Evolutionary conservation across 2,888 invertebrate genomes (phyloP).

Genomic region (Amiota minor): DNA sequence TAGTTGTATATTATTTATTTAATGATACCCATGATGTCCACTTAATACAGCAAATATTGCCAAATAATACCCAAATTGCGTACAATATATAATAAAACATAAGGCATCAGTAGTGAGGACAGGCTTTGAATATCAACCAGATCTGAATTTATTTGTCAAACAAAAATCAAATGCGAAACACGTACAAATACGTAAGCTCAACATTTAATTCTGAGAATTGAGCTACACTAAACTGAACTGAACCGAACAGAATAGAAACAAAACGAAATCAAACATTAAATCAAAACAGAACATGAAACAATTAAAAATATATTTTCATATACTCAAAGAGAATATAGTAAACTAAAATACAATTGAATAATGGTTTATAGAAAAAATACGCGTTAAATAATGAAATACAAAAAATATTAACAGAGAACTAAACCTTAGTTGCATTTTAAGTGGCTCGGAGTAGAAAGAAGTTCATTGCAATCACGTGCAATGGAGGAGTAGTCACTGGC

Average conservation of each 20-base stretch:
- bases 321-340: neutral
- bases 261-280: conserved; percentile 13
- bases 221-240: too few relatives aligned
- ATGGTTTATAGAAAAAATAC: conserved; percentile 12
- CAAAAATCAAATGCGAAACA: conserved; percentile 11
- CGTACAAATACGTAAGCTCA: conserved; percentile 2
- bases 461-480: conserved; percentile 1
- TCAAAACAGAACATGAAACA: conserved; percentile 20
- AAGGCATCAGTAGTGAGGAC: conserved; percentile 41
- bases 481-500: neutral
- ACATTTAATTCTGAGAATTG: conserved; percentile 6
- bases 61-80: conserved; percentile 3
- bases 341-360: conserved; percentile 19
- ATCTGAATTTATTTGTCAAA: neutral
- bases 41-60: neutral
- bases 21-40: too few relatives aligned
- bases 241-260: neutral
- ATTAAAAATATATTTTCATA: conserved; percentile 28
- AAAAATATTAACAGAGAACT: neutral
- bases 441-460: neutral
- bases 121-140: conserved; percentile 34
- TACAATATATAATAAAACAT: neutral
- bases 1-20: too few relatives aligned
- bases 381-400: conserved; percentile 18
- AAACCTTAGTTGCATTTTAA: conserved; percentile 16